Evolutionary conservation across 2,113 vertebrate genomes (phyloP).

Genomic region (Typhlomys cinereus): DNA sequence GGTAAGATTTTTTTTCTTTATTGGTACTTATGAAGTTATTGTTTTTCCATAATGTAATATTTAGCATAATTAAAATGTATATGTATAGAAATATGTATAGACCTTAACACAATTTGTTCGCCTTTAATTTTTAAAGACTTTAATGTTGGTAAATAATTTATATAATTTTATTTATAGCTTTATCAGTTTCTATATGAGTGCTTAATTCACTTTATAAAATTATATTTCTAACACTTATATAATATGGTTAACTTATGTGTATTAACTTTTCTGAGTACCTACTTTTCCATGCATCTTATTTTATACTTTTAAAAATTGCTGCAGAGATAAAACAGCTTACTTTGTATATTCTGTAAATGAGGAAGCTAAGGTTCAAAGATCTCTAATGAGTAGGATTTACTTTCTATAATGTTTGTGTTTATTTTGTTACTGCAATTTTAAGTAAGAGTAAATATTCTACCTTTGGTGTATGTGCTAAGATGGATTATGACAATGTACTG

Average conservation of each 20-base stretch:
- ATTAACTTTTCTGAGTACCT: conserved; percentile 6
- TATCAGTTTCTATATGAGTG: neutral
- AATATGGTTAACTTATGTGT: neutral
- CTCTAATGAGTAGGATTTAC: neutral
- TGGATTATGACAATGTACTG: neutral
- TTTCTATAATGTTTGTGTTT: conserved; percentile 46
- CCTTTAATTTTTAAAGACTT: conserved; percentile 47
- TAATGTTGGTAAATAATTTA: conserved; percentile 27
- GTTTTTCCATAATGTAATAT: neutral
- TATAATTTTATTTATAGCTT: conserved; percentile 8
- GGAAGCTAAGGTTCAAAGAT: neutral
- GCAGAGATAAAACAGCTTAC: neutral
- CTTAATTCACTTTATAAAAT: conserved; percentile 42
- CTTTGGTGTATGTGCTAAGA: conserved; percentile 17
- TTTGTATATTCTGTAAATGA: neutral
- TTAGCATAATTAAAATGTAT: conserved; percentile 45
- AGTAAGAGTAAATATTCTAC: conserved; percentile 47
- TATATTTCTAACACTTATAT: conserved; percentile 8
- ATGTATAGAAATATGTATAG: neutral
- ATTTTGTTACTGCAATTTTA: conserved; percentile 51
- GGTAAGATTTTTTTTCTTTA: conserved; percentile 83
- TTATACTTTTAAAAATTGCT: neutral
- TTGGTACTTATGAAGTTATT: neutral
- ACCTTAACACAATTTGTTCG: neutral
- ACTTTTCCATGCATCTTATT: neutral